Conservation (phyloP, 2,888 invertebrate genomes). For the Brenthis ino region DNA sequence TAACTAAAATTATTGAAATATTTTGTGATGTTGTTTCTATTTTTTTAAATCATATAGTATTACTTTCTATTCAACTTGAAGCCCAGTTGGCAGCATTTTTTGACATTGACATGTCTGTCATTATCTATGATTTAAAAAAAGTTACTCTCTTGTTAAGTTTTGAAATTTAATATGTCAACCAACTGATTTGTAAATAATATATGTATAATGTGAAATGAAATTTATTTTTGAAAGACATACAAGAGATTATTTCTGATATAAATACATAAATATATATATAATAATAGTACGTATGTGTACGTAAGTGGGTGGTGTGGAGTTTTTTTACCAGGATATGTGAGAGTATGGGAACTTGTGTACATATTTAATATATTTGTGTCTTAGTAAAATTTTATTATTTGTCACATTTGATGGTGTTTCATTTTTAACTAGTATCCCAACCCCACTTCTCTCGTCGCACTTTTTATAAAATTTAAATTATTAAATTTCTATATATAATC, state of each 20-base stretch:
- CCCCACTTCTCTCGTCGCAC: neutral
- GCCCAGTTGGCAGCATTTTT: too few relatives aligned
- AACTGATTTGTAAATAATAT: neutral
- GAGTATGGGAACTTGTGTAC: conserved; percentile 43
- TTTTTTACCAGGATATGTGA: conserved; percentile 16
- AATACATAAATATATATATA: conserved; percentile 1
- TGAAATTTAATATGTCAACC: neutral
- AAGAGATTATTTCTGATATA: conserved; percentile 8
- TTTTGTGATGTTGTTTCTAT: too few relatives aligned
- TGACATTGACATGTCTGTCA: too few relatives aligned
- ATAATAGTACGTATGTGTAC: conserved; percentile 7
- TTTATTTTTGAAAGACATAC: conserved; percentile 2
- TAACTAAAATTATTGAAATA: too few relatives aligned
- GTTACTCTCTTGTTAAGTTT: too few relatives aligned
- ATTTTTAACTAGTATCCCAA: neutral
- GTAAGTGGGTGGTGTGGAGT: conserved; percentile 36
- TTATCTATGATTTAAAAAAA: too few relatives aligned
- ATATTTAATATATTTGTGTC: conserved; percentile 47
- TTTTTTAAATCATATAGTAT: too few relatives aligned
- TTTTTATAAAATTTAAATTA: too few relatives aligned
- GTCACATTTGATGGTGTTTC: conserved; percentile 41
- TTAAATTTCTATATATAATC: too few relatives aligned
- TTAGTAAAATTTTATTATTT: conserved; percentile 48
- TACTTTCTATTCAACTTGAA: too few relatives aligned
- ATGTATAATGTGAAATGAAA: neutral